Evolutionary conservation across 2,888 invertebrate species (phyloP), one percentile per base, ranked within the genome.

Genomic region (Sarcophaga subvicina): DNA sequence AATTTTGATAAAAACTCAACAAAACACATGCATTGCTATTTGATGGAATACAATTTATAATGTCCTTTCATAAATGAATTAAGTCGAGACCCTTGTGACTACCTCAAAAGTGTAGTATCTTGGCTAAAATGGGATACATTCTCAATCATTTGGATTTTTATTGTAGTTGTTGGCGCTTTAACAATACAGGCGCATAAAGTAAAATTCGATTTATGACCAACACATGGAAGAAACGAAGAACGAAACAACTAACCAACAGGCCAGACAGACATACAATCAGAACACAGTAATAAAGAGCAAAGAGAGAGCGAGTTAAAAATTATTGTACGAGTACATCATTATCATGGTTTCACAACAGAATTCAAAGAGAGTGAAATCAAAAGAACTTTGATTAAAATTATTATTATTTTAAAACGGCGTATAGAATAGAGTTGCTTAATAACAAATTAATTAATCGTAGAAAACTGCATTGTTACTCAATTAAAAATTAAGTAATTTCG

Each of bases 171-270:
- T 76, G 75, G 76, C 76, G 84, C 12, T 54, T 62, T 76, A 84
- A 84, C 80, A 85, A 83, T 78, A 87, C 87, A 83, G 75, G 83
- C 83, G 91, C 91, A 92, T 91, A 92, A 92, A 92, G 90, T 90
- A 90, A 90, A 91, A 90, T 92, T 91, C 92, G 92, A 92, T 92
- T 93, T 93, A 92, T 91, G 93, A 93, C 93, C 92, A 92, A 92
- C 87, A 90, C 90, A 90, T 90, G 89, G 88, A 90, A 37, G 6
- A 8, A 90, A 89, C 80, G 75, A 73, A 66, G 37, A 62, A 69
- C 71, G 70, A 73, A 37, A 37, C 54, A 54, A 14, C 17, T 54
- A 54, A 54, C 14, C 17, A 54, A 54, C 3, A 14, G 54, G 54
- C 69, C 70, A 80, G 75, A 64, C 66, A 63, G 79, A 71, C 20